Evolutionary conservation across 2,113 vertebrate species (phyloP), one percentile per base, ranked within the genome.

Genomic region (Protomyctophum bolini): DNA sequence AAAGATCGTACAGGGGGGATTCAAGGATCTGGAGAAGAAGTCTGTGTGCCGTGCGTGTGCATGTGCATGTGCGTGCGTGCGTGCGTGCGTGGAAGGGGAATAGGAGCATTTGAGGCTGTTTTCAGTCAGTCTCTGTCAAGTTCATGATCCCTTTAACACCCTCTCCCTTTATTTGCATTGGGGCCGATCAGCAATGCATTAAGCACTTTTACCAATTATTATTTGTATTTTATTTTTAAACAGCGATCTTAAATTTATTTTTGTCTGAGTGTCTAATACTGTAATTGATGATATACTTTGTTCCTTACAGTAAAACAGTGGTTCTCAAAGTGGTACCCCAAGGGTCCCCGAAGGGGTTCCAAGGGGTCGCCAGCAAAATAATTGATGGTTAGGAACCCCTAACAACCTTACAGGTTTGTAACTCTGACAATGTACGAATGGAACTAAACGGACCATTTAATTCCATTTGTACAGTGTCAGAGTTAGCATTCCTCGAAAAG

Each of bases 1-100:
- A 21, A 21, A 21, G 21, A 91, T 87, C 77, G 85, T 4, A 72
- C 83, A 91, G 64, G 50, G 66, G 64, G 72, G 72, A 56, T 71
- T 48, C 61, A 7, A 65, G 14, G 47, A 60, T 79, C 70, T 56
- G 54, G 8, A 33, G 45, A 60, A 60, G 64, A 4, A 11, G 6
- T 28, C 2, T 1, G 47, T 48, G 10, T 48, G 14, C 21, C 11
- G 8, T 11, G 11, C 10, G 12, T 45, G 60, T 8, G n/a, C 50
- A 8, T 63, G 14, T 49, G 61, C 15, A 3, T 63, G 46, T 51
- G 52, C 58, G 58, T 11, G 45, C 8, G 46, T 48, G 46, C 14
- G 41, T 8, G 59, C 9, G 45, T 15, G 46, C 28, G n/a, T 7
- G 10, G 12, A 21, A 9, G 14, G 4, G 41, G 8, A 52, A 61